Conservation (phyloP, 2,797 vertebrate genomes). For the Semaprochilodus insignis region DNA sequence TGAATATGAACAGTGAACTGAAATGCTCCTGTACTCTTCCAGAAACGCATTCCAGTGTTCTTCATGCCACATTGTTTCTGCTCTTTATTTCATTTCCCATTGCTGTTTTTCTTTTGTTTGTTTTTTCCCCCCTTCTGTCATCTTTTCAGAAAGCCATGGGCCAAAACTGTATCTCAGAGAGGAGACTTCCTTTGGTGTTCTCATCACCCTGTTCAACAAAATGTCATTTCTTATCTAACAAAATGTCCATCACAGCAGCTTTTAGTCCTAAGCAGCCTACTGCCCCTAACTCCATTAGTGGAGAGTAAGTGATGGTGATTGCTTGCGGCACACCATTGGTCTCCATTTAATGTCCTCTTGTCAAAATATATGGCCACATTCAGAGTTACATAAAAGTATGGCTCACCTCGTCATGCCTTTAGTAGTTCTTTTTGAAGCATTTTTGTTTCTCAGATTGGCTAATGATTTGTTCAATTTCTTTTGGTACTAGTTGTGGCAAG, state of each 20-base stretch:
- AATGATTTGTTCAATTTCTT: not conserved
- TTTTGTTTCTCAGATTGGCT: not conserved
- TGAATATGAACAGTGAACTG: not conserved
- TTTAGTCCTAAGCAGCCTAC: not conserved
- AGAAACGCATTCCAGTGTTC: not conserved
- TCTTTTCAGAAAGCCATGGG: constrained; percentile 36
- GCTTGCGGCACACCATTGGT: not conserved
- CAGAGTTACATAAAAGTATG: not conserved
- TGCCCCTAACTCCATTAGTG: constrained; percentile 24
- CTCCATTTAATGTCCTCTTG: not conserved
- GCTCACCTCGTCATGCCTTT: not conserved
- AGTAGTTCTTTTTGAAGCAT: not conserved
- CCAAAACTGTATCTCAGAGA: not conserved
- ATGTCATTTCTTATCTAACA: constrained; percentile 27
- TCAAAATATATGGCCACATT: not conserved
- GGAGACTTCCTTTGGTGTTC: constrained; percentile 18
- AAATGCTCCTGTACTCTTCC: not conserved
- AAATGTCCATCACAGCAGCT: constrained; percentile 35
- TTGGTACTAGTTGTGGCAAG: not conserved
- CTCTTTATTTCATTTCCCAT: not conserved
- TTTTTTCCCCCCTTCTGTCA: not conserved
- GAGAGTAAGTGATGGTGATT: constrained; percentile 1
- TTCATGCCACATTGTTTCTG: not conserved
- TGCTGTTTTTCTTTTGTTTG: not conserved
- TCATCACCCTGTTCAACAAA: constrained; percentile 34